Conservation (phyloP, 2,888 invertebrate genomes). For the Mycalesis mineus region DNA sequence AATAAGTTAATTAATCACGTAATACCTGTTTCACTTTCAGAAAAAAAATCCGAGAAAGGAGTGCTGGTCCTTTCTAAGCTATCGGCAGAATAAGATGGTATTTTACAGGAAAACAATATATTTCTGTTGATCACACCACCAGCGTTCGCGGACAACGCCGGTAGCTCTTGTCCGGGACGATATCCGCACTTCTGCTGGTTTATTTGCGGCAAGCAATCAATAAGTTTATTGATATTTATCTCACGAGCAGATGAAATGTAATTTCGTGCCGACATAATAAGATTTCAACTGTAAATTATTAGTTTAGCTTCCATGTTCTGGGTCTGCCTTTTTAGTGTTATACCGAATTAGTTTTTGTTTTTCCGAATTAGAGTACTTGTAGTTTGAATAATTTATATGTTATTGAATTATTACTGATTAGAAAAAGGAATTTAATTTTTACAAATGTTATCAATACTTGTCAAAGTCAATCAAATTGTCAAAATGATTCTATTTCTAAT, state of each 20-base stretch:
- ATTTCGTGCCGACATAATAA: slow-evolving; percentile 71
- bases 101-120: slow-evolving; percentile 55
- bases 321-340: not conserved
- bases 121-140: slow-evolving; percentile 57
- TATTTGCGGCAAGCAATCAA: slow-evolving; percentile 66
- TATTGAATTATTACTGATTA: no score
- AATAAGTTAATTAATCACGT: no score
- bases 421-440: no score
- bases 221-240: slow-evolving; percentile 57
- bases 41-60: slow-evolving; percentile 69
- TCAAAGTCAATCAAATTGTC: no score
- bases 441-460: no score
- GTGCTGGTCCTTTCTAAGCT: slow-evolving; percentile 57
- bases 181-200: slow-evolving; percentile 58
- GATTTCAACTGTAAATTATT: slow-evolving; percentile 16
- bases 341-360: no score
- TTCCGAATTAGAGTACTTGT: no score
- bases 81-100: slow-evolving; percentile 47
- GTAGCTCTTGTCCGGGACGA: slow-evolving; percentile 51
- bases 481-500: no score
- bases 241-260: slow-evolving; percentile 60
- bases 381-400: no score
- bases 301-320: slow-evolving; percentile 5
- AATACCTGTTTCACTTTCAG: slow-evolving; percentile 67
- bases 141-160: slow-evolving; percentile 56